Evolutionary conservation across 2,797 vertebrate genomes (phyloP).

Genomic region (Rhynchotus rufescens): DNA sequence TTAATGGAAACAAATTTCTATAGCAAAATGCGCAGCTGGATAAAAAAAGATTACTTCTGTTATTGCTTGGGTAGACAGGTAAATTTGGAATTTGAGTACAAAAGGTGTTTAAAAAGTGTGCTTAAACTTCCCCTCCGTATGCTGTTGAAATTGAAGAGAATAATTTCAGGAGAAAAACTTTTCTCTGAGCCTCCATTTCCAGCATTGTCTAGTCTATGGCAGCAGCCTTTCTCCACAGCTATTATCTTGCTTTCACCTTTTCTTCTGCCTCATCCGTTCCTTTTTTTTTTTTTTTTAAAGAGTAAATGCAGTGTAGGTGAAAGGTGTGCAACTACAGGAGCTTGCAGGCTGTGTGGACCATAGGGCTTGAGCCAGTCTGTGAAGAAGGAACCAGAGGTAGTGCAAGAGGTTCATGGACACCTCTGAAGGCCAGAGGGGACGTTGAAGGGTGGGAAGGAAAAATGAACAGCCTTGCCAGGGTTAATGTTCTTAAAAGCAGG

Average conservation of each 20-base stretch:
- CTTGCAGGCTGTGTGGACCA: background rate
- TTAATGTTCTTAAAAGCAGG: background rate
- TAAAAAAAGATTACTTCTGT: constrained; percentile 68
- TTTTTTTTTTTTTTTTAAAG: background rate
- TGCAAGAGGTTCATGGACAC: background rate
- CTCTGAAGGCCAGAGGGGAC: background rate
- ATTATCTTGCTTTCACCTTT: constrained; percentile 61
- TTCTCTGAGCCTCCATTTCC: constrained; percentile 21
- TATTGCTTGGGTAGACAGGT: constrained; percentile 58
- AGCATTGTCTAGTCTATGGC: constrained; percentile 18
- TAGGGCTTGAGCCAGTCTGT: background rate
- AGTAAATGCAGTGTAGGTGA: background rate
- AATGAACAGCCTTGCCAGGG: background rate
- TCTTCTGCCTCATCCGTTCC: constrained; percentile 14
- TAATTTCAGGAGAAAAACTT: constrained; percentile 44
- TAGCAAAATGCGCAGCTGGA: constrained; percentile 49
- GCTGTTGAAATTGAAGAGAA: constrained; percentile 53
- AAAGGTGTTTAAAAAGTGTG: constrained; percentile 50
- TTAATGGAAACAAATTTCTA: constrained; percentile 75
- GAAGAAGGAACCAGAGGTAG: background rate
- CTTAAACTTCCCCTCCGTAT: constrained; percentile 43
- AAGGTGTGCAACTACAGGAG: rapidly evolving
- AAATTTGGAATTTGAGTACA: constrained; percentile 65
- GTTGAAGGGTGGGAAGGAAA: background rate
- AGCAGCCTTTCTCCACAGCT: background rate